phyloP scores from a whole-genome alignment of 2,113 vertebrate species.

The Acrocephalus arundinaceus region DNA sequence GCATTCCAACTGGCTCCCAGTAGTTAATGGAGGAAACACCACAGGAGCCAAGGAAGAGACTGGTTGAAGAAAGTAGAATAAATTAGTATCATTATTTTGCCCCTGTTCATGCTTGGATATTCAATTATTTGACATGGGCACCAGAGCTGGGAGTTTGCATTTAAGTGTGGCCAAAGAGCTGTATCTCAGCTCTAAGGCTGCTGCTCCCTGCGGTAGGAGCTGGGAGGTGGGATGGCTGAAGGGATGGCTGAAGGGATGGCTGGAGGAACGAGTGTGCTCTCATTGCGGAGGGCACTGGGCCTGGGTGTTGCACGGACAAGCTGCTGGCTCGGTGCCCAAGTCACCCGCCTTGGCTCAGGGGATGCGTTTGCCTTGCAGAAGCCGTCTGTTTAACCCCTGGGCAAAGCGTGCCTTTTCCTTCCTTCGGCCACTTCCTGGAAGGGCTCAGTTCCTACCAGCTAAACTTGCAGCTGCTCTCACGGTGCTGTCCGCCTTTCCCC shows the following conservation, averaged over 20 bases:
- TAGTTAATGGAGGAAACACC: background rate
- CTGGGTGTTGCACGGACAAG: rapidly evolving
- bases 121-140: background rate
- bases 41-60: background rate
- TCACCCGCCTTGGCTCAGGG: rapidly evolving
- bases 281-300: rapidly evolving
- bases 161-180: background rate
- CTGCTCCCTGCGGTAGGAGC: background rate
- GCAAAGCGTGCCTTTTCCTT: background rate
- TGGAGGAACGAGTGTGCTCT: background rate
- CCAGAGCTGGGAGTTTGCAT: background rate
- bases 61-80: background rate
- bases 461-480: too few species aligned
- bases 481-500: rapidly evolving
- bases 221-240: background rate
- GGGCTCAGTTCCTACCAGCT: background rate
- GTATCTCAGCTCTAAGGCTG: background rate
- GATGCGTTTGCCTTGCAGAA: background rate
- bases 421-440: background rate
- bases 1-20: background rate
- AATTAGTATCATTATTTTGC: background rate
- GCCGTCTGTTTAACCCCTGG: background rate
- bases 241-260: background rate
- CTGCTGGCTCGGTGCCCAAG: background rate
- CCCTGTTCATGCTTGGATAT: background rate